Evolutionary conservation across 2,797 vertebrate species (phyloP).

Genomic region (Helostoma temminkii): DNA sequence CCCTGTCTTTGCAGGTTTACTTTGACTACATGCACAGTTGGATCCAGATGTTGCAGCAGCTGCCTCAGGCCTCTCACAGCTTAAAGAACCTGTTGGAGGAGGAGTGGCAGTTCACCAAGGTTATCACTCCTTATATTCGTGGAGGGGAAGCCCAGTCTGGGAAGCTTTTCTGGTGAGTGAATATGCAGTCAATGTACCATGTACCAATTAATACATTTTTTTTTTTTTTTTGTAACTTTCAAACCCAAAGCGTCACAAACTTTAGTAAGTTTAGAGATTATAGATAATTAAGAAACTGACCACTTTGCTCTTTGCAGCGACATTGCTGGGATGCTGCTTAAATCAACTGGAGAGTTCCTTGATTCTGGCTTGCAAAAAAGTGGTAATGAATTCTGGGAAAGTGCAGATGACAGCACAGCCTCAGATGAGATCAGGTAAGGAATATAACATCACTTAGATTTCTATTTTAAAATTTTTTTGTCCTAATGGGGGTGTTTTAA

Average conservation of each 20-base stretch:
- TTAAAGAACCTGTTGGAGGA: constrained; percentile 98
- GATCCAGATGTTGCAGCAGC: constrained; percentile 99
- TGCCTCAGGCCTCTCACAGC: constrained; percentile 98
- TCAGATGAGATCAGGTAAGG: constrained; percentile 96
- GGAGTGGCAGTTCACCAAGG: constrained; percentile 99
- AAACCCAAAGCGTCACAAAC: background rate
- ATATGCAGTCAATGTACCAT: background rate
- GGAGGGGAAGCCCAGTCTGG: constrained; percentile 98
- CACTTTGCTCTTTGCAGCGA: constrained; percentile 83
- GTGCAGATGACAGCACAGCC: constrained; percentile 91
- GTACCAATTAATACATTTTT: background rate
- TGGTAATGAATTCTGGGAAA: constrained; percentile 94
- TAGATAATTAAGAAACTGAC: background rate
- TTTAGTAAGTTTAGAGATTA: background rate
- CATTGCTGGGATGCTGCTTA: constrained; percentile 97
- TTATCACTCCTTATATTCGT: constrained; percentile 97
- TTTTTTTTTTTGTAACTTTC: background rate
- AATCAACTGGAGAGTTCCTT: constrained; percentile 96
- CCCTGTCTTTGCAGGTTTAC: constrained; percentile 88
- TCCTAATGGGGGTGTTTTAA: background rate
- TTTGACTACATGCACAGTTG: constrained; percentile 99
- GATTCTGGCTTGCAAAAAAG: constrained; percentile 93
- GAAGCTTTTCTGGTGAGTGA: constrained; percentile 94
- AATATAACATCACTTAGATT: background rate
- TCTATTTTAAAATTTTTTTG: background rate